These are phyloP conservation scores for Sipha flava DNA, from an alignment of 1,140 invertebrate genomes.

Conservation along the genomic window DNA sequence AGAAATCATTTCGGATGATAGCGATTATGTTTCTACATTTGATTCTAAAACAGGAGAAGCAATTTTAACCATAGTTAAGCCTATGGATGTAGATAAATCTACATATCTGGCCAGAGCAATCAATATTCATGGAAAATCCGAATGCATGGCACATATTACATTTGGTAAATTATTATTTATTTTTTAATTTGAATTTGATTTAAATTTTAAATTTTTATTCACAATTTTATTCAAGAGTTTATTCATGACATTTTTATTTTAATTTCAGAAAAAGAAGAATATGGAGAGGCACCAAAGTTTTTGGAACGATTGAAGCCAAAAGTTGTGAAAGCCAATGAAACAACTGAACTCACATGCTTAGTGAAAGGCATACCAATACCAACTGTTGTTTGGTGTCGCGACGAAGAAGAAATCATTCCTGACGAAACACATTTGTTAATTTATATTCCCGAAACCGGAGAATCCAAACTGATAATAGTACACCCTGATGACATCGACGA, in stretches of 20 bases:
- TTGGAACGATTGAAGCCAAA: constrained; percentile 55
- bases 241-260: not conserved
- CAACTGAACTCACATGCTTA: constrained; percentile 53
- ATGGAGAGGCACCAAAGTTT: constrained; percentile 56
- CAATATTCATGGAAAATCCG: constrained; percentile 60
- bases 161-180: constrained; percentile 42
- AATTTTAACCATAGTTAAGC: constrained; percentile 54
- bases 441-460: constrained; percentile 55
- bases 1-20: constrained; percentile 53
- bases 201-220: not conserved
- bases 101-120: constrained; percentile 57
- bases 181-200: not conserved
- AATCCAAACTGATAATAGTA: constrained; percentile 54
- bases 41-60: constrained; percentile 52
- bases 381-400: constrained; percentile 62
- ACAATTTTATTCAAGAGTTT: not conserved
- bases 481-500: constrained; percentile 55
- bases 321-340: constrained; percentile 54
- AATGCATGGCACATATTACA: constrained; percentile 57
- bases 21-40: constrained; percentile 47
- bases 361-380: constrained; percentile 63
- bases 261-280: constrained; percentile 55
- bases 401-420: constrained; percentile 55
- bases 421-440: constrained; percentile 49
- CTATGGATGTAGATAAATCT: constrained; percentile 53